Evolutionary conservation across 1,140 invertebrate species (phyloP).

Genomic region (Drosophila ambigua): DNA sequence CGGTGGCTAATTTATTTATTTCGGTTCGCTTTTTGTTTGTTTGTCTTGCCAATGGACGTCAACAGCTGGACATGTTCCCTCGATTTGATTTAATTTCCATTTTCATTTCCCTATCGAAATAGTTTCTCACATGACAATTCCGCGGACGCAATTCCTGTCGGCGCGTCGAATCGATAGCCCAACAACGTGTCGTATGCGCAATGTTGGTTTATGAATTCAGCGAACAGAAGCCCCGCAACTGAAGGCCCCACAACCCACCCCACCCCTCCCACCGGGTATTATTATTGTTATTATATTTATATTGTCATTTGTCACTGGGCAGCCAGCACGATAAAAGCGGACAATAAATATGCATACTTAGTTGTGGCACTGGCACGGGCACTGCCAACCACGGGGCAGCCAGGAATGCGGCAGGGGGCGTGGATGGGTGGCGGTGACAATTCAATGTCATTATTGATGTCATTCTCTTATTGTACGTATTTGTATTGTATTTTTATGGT

Average conservation of each 20-base stretch:
- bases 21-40: conserved; percentile 51
- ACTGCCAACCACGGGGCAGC: neutral
- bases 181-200: conserved; percentile 69
- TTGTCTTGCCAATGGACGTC: conserved; percentile 59
- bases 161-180: conserved; percentile 61
- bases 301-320: conserved; percentile 59
- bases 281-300: conserved; percentile 69
- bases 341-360: conserved; percentile 55
- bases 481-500: conserved; percentile 47
- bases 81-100: conserved; percentile 58
- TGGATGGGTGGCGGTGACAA: conserved; percentile 27
- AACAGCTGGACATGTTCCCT: conserved; percentile 71
- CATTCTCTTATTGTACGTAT: conserved; percentile 57
- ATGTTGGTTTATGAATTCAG: conserved; percentile 43
- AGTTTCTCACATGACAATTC: conserved; percentile 59
- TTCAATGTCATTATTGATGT: conserved; percentile 82
- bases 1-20: conserved; percentile 74
- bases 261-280: conserved; percentile 12
- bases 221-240: conserved; percentile 60
- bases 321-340: conserved; percentile 56
- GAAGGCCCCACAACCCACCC: neutral
- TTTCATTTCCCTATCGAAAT: conserved; percentile 65
- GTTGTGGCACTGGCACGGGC: conserved; percentile 15
- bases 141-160: conserved; percentile 24
- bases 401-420: neutral